A percentile compares a stretch with the other conserved stretches of the same genome.
These are phyloP conservation scores for Polypedilum pembai DNA, from an alignment of 1,140 invertebrate genomes.

Conservation along the genomic window DNA sequence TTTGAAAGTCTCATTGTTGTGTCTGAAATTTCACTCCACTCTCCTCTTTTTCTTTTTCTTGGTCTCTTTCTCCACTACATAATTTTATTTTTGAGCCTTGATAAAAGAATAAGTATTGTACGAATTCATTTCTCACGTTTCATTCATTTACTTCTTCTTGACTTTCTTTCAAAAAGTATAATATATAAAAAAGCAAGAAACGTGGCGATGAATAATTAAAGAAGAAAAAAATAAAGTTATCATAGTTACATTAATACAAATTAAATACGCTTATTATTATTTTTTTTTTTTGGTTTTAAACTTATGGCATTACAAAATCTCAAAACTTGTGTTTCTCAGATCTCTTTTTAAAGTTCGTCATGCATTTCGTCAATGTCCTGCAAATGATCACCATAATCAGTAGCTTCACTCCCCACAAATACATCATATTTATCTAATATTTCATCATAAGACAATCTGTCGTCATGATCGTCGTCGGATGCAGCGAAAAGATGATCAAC, in stretches of 20 bases:
- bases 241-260: too few relatives aligned
- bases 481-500: conserved; percentile 82
- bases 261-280: neutral
- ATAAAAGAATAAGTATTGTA: too few relatives aligned
- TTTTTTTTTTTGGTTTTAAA: neutral
- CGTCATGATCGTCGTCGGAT: conserved; percentile 85
- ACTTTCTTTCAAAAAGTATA: too few relatives aligned
- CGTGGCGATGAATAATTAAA: too few relatives aligned
- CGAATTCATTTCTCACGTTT: too few relatives aligned
- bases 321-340: neutral
- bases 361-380: conserved; percentile 65
- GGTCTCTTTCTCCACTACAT: too few relatives aligned
- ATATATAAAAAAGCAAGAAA: too few relatives aligned
- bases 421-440: conserved; percentile 81
- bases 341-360: conserved; percentile 64
- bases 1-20: too few relatives aligned
- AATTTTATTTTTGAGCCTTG: neutral
- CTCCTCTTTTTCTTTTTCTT: too few relatives aligned
- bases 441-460: conserved; percentile 74
- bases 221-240: too few relatives aligned
- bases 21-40: too few relatives aligned
- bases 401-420: conserved; percentile 93
- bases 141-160: too few relatives aligned
- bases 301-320: neutral
- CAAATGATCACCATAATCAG: conserved; percentile 88